A percentile compares a stretch with the other conserved stretches of the same genome.
Evolutionary conservation across 2,797 vertebrate genomes (phyloP).

Genomic region (Distichodus sexfasciatus): DNA sequence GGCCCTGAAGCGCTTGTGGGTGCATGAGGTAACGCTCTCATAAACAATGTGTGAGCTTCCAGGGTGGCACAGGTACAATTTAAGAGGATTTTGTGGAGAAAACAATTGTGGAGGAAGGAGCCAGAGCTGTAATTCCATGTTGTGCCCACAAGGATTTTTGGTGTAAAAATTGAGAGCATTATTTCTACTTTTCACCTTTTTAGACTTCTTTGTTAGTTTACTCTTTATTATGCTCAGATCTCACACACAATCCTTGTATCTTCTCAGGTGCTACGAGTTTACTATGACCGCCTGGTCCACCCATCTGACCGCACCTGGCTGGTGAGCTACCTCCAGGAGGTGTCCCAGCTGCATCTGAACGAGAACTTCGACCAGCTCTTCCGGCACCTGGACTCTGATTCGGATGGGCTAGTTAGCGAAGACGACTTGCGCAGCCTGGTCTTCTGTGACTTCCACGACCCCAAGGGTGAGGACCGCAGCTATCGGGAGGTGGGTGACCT

Average conservation of each 20-base stretch:
- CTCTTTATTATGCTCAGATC: no score
- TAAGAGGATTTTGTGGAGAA: no score
- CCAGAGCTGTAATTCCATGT: no score
- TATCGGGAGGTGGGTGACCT: constrained; percentile 80
- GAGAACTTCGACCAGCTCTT: constrained; percentile 81
- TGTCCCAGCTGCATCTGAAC: constrained; percentile 69
- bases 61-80: not conserved
- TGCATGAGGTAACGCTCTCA: constrained; percentile 82
- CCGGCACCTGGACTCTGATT: constrained; percentile 74
- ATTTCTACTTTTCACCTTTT: no score
- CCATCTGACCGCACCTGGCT: constrained; percentile 82
- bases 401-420: constrained; percentile 79
- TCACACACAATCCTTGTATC: not conserved
- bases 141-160: no score
- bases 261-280: constrained; percentile 84
- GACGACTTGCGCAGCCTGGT: constrained; percentile 89
- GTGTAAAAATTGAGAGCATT: no score
- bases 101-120: no score
- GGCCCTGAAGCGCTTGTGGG: constrained; percentile 86
- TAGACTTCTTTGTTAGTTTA: no score
- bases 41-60: no score
- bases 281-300: constrained; percentile 88
- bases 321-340: constrained; percentile 72
- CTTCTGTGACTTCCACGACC: constrained; percentile 92
- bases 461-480: constrained; percentile 79